Base-by-base conservation (phyloP, 2,888 invertebrate species). In the Orgyia antiqua region DNA sequence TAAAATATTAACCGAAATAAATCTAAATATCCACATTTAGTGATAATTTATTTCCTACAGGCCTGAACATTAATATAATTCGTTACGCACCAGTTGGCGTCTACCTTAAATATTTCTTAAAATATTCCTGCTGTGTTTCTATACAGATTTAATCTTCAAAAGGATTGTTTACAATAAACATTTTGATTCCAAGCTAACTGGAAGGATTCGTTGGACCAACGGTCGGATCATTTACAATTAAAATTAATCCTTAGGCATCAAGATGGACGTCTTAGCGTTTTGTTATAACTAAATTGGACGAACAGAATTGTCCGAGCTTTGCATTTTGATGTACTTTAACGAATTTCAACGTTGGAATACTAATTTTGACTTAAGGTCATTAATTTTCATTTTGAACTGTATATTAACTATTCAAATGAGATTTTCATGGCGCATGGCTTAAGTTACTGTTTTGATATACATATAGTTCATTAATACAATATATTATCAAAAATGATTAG, bases 101-200 rank as follows among this genome's bases (percentile, higher is more conserved):
- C 18, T 4, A 37, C 42, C 51, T 56, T 50, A 63, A 70, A 71
- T 67, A 68, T 67, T 64, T 69, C 66, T 72, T 68, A 70, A 75
- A 78, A 75, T 78, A 79, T 80, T 79, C 78, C 57, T 39, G 39
- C 51, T 51, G 56, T 58, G 75, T 69, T 69, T 64, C 72, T 60
- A 71, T 74, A 71, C 58, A 51, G 56, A 68, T 72, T 72, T 79
- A 82, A 83, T 82, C 82, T 79, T 68, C 68, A 68, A 70, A 73
- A 73, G 80, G 79, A 79, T 83, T 83, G 82, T 83, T 80, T 80
- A 65, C 74, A 60, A 74, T 77, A 82, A 80, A 82, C 71, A 78
- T 78, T 77, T 70, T 74, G 79, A 77, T 77, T 76, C 67, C 62
- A 73, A 80, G 74, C 77, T 72, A 79, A 80, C 76, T 78, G 66